A percentile compares a stretch with the other conserved stretches of the same genome.
These are phyloP conservation scores for Pollenia griseotomentosa DNA, from an alignment of 2,888 invertebrate species.

Conservation along the genomic window DNA sequence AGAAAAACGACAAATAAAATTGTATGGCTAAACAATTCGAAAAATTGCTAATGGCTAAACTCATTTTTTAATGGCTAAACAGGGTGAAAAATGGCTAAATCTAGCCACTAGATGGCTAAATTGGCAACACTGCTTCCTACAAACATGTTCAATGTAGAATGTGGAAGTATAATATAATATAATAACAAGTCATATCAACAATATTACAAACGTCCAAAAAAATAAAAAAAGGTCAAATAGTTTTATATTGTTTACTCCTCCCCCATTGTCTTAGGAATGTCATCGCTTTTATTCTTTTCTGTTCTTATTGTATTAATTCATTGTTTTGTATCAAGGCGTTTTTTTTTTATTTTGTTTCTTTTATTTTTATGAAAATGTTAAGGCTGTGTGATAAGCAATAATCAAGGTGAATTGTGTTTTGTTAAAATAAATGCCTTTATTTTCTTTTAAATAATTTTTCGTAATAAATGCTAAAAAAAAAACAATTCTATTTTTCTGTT, in stretches of 20 bases:
- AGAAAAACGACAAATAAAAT: too few relatives aligned
- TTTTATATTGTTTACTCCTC: not conserved
- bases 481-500: too few relatives aligned
- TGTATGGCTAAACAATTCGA: too few relatives aligned
- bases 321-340: conserved; percentile 2
- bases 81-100: too few relatives aligned
- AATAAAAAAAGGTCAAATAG: conserved; percentile 31
- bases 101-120: too few relatives aligned
- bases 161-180: not conserved
- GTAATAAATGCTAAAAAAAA: too few relatives aligned
- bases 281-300: not conserved
- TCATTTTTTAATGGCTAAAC: too few relatives aligned
- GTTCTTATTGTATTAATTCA: conserved; percentile 3
- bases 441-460: not conserved
- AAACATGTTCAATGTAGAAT: not conserved
- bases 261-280: not conserved
- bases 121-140: too few relatives aligned
- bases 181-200: conserved; percentile 42
- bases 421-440: not conserved
- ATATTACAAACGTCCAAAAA: conserved; percentile 7
- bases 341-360: not conserved
- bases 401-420: conserved; percentile 82
- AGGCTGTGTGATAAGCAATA: conserved; percentile 72
- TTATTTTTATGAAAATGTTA: conserved; percentile 34
- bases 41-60: too few relatives aligned